Conservation (phyloP, 2,888 invertebrate species). For the Philopedon plagiatum region DNA sequence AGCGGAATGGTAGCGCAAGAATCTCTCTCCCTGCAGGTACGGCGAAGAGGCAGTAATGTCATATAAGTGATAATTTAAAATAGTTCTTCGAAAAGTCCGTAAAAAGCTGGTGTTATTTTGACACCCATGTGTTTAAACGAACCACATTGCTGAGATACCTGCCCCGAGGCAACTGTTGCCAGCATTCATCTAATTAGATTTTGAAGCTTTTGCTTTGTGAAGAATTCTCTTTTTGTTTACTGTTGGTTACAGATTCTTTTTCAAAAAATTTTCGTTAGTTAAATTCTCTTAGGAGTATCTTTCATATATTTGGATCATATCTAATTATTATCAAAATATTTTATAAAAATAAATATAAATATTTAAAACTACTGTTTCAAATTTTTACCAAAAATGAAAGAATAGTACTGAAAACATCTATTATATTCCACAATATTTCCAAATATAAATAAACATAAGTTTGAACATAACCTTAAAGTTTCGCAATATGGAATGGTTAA, state of each 20-base stretch:
- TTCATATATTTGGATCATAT: too few species aligned
- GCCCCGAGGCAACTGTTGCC: constrained; percentile 57
- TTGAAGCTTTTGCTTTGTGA: constrained; percentile 41
- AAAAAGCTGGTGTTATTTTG: constrained; percentile 44
- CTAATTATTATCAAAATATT: too few species aligned
- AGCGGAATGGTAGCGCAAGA: constrained; percentile 57
- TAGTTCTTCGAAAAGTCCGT: constrained; percentile 33
- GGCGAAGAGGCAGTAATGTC: constrained; percentile 46
- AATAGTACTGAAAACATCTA: too few species aligned
- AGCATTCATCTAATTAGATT: constrained; percentile 53
- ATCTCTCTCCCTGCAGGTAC: constrained; percentile 60
- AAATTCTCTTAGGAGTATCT: not conserved
- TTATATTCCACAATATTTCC: too few species aligned
- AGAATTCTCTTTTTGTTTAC: constrained; percentile 55
- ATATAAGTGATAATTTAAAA: constrained; percentile 33
- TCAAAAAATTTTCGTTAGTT: not conserved
- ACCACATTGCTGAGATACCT: constrained; percentile 62
- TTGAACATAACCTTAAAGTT: not conserved
- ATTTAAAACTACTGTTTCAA: too few species aligned
- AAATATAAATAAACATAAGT: not conserved
- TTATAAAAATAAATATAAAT: too few species aligned
- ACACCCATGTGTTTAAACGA: constrained; percentile 54
- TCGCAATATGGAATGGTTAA: not conserved
- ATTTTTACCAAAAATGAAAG: too few species aligned
- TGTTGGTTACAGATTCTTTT: constrained; percentile 28